Evolutionary conservation across 2,888 invertebrate genomes (phyloP).

Genomic region (Pasiphila rectangulata): DNA sequence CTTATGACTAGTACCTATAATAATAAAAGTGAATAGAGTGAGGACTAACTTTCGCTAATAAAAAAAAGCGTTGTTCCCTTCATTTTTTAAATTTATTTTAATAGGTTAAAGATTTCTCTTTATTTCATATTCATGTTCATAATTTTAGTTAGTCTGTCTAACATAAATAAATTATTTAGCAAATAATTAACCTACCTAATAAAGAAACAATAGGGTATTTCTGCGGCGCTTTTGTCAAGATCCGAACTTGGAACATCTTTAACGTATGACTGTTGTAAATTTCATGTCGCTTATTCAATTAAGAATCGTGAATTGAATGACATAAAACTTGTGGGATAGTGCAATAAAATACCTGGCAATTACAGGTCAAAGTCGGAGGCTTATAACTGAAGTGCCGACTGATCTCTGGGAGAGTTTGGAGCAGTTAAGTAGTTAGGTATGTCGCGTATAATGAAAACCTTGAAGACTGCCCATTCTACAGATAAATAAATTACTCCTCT

Average conservation of each 20-base stretch:
- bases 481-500: slow-evolving; percentile 1
- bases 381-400: slow-evolving; percentile 39
- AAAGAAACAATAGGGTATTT: not conserved
- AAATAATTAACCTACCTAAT: too few species aligned
- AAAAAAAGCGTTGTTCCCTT: too few species aligned
- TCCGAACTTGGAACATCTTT: slow-evolving; percentile 36
- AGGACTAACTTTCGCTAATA: too few species aligned
- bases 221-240: slow-evolving; percentile 40
- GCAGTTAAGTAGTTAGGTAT: slow-evolving; percentile 1
- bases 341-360: slow-evolving; percentile 75
- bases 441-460: not conserved
- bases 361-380: slow-evolving; percentile 66
- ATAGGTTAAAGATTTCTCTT: too few species aligned
- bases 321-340: slow-evolving; percentile 75
- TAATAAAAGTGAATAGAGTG: too few species aligned
- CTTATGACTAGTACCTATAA: too few species aligned
- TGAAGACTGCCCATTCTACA: not conserved
- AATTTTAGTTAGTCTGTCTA: too few species aligned
- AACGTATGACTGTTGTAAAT: slow-evolving; percentile 74
- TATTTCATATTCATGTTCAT: too few species aligned
- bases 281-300: slow-evolving; percentile 77
- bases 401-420: slow-evolving; percentile 14
- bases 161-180: too few species aligned
- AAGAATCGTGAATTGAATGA: slow-evolving; percentile 75
- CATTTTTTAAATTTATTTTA: too few species aligned